Conservation (phyloP, 2,113 vertebrate genomes). For the Mobula hypostoma region DNA sequence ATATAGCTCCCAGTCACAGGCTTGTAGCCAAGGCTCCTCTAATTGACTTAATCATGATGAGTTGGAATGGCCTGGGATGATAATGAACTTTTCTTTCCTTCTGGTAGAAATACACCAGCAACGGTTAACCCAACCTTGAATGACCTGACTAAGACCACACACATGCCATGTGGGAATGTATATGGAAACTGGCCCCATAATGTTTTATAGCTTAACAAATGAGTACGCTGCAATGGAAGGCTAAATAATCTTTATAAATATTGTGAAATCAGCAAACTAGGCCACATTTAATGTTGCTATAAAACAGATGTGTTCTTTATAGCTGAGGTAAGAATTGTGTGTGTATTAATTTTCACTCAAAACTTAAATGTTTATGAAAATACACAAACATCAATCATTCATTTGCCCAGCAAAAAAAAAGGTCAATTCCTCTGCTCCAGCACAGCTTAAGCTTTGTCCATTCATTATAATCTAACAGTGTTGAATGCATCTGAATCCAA, state of each 20-base stretch:
- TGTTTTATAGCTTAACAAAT: not conserved
- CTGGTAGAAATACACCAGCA: not conserved
- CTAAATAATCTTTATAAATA: not conserved
- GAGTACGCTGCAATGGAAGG: not conserved
- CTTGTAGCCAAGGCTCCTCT: not conserved
- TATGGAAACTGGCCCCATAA: not conserved
- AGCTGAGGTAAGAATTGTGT: not conserved
- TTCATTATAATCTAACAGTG: not conserved
- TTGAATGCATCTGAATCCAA: not conserved
- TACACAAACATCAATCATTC: not conserved
- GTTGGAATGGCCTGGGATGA: not conserved
- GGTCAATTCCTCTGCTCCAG: not conserved
- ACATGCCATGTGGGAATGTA: not conserved
- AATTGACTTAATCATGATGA: not conserved
- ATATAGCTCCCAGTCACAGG: not conserved
- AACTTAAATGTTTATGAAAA: not conserved
- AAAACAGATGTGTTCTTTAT: not conserved
- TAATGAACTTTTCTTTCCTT: not conserved
- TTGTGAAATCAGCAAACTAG: not conserved
- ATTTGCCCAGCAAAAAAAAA: not conserved
- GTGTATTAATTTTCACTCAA: not conserved
- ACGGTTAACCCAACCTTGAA: not conserved
- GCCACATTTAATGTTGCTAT: not conserved
- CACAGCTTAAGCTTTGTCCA: not conserved
- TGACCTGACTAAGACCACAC: not conserved